Base-by-base conservation (phyloP, 2,888 invertebrate species). In the Eucera pruinosa region DNA sequence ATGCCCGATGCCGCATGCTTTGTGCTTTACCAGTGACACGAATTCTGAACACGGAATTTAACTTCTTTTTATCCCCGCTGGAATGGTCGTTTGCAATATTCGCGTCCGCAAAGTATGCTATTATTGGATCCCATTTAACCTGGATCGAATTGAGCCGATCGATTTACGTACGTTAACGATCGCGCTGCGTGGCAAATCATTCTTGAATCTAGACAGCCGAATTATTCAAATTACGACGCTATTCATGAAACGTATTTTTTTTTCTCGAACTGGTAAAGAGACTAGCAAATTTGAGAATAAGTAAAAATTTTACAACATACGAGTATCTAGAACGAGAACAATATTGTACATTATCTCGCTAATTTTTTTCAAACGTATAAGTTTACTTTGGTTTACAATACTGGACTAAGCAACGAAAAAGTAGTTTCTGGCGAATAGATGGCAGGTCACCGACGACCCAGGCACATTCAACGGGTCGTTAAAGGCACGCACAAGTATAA, bases 1-100 rank as follows among this genome's bases (percentile, higher is more conserved):
- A 75, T 85, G 64, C 84, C 36, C 47, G 81, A 71, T 83, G 83
- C 81, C 45, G 64, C 81, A 72, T 81, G 80, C 78, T 74, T 70
- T 60, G 68, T 77, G 74, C 74, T 72, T 80, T 39, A 60, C 71
- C 61, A 67, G 77, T 80, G 74, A 80, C 74, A 76, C 79, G 64
- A 79, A 76, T 82, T 82, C 68, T 76, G 76, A 72, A 75, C 70
- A 69, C 65, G 61, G 68, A 67, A 70, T 54, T 70, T 65, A 77
- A 70, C 58, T 78, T 65, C 70, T 57, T 65, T 68, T 58, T 58
- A 50, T 33, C 66, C 39, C 27, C 41, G 58, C 11, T 41, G 60
- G 41, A 36, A 52, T 30, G 27, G 20, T 36, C 66, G 36, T 48
- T 41, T n/a, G 36, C 57, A 39, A 58, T 58, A 45, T 43, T 30